These are phyloP conservation scores for Caenorhabditis briggsae DNA, from an alignment of 1,140 invertebrate species.

Conservation along the genomic window DNA sequence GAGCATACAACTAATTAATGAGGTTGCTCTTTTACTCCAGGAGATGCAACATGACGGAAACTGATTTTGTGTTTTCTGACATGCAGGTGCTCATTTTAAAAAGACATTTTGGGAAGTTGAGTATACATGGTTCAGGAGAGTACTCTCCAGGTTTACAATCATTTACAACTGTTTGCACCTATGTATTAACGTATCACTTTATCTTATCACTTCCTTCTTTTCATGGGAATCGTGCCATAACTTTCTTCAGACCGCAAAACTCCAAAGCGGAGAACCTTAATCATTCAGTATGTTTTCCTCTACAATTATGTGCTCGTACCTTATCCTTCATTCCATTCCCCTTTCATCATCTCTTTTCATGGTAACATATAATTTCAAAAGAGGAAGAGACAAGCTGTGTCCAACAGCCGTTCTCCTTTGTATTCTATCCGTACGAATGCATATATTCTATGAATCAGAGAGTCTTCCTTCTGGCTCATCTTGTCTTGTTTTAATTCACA, in stretches of 20 bases:
- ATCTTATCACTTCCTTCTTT: neutral
- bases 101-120: neutral
- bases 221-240: constrained; percentile 44
- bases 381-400: neutral
- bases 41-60: constrained; percentile 10
- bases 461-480: neutral
- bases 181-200: neutral
- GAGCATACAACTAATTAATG: constrained; percentile 56
- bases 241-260: neutral
- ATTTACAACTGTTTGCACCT: neutral
- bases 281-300: too few species aligned
- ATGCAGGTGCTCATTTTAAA: neutral
- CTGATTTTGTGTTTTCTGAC: neutral
- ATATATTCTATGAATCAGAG: neutral
- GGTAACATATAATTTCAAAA: constrained; percentile 46
- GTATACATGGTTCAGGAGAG: too few species aligned
- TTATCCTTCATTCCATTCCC: constrained; percentile 11
- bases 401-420: neutral
- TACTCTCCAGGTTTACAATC: neutral
- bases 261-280: neutral
- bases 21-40: neutral
- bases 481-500: constrained; percentile 11
- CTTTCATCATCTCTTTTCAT: constrained; percentile 49
- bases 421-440: neutral
- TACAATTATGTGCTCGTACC: neutral